A percentile compares a stretch with the other conserved stretches of the same genome.
phyloP scores from a whole-genome alignment of 2,113 vertebrate genomes.

The Spheniscus mendiculus region DNA sequence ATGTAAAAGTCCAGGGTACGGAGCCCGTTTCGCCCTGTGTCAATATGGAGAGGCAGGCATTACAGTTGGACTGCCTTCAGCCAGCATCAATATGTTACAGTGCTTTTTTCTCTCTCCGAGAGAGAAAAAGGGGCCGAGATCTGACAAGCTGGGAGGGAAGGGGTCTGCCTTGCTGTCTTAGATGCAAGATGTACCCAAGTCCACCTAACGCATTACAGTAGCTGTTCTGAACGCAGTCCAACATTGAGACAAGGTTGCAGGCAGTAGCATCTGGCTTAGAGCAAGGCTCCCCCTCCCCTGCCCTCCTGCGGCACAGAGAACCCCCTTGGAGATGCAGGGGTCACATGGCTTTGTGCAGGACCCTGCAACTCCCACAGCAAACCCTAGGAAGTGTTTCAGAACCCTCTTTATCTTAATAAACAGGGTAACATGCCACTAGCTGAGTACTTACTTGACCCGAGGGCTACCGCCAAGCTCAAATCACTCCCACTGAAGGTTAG shows the following conservation, averaged over 20 bases:
- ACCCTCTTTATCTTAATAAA: background rate
- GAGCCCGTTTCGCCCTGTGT: background rate
- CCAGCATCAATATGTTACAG: rapidly evolving
- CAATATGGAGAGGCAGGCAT: background rate
- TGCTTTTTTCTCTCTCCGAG: background rate
- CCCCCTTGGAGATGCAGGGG: background rate
- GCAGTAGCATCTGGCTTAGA: background rate
- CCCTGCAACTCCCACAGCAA: background rate
- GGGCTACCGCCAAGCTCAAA: background rate
- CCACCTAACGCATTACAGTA: background rate
- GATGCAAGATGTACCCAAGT: background rate
- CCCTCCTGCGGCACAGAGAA: background rate
- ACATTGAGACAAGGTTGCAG: background rate
- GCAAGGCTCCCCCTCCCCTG: background rate
- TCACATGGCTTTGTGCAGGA: background rate
- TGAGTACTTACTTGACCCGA: background rate
- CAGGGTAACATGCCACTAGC: background rate
- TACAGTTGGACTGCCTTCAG: background rate
- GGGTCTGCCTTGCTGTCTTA: background rate
- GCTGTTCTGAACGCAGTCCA: background rate
- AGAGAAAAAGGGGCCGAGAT: background rate
- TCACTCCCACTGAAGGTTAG: background rate
- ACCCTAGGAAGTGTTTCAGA: background rate
- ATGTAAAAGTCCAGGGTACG: rapidly evolving
- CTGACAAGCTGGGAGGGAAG: background rate